Conservation (phyloP, 2,113 vertebrate species). For the Lasiurus borealis region DNA sequence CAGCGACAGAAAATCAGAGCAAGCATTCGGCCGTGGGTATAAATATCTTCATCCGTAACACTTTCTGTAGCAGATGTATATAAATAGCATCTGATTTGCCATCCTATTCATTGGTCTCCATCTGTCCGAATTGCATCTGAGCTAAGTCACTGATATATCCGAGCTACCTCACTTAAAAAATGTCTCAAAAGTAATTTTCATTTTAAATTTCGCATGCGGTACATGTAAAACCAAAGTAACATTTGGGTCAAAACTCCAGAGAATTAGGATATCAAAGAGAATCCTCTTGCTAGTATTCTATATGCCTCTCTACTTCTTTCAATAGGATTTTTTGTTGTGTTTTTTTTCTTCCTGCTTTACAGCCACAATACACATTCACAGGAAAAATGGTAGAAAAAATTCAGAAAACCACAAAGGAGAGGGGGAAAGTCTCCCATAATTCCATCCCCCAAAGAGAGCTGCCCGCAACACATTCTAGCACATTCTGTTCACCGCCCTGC, state of each 20-base stretch:
- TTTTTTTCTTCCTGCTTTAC: neutral
- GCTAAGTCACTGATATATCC: neutral
- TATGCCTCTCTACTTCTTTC: neutral
- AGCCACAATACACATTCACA: neutral
- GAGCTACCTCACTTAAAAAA: neutral
- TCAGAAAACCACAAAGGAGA: neutral
- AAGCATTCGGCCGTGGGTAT: neutral
- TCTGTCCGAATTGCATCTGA: neutral
- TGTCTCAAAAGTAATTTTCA: neutral
- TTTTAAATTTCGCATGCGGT: neutral
- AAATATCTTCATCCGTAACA: neutral
- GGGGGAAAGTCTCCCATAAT: neutral
- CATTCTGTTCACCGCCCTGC: neutral
- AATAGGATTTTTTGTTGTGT: neutral
- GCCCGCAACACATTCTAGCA: neutral
- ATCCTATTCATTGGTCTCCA: neutral
- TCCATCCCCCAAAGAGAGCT: neutral
- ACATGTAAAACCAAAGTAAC: neutral
- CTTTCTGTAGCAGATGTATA: neutral
- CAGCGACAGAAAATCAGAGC: neutral
- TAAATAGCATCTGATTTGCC: neutral
- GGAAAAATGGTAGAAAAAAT: slow-evolving; percentile 13
- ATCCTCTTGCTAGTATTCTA: neutral
- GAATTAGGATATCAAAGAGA: neutral
- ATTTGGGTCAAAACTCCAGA: neutral